Base-by-base conservation (phyloP, 92 coral and sea anemone genomes). In the Desmophyllum pertusum region DNA sequence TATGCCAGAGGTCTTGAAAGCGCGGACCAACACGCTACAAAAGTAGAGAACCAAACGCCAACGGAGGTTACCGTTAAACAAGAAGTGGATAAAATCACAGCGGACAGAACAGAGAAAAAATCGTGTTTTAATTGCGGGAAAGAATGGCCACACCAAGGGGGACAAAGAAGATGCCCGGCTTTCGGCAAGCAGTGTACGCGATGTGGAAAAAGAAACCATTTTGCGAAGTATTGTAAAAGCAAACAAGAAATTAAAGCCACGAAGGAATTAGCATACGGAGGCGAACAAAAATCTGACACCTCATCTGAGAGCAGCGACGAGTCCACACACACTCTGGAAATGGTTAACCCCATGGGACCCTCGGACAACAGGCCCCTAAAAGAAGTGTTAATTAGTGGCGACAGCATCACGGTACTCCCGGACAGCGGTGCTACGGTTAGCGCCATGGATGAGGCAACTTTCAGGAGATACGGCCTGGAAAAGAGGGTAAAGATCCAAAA, bases 191-290 rank as follows among this genome's bases (percentile, higher is more conserved):
- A 61, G 42, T 75, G 79, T 75, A 15, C 25, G 64, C 66, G 66
- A 75, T 50, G 42, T 17, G 37, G 65, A 8, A 75, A 53, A 75
- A 48, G 79, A 23, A 78, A 33, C 35, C n/a, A 21, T 18, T 42
- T 75, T 17, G 61, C 79, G 38, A 74, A 74, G 63, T 74, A 31
- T 30, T 74, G 79, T 41, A 74, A 29, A 74, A 74, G 30, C 79
- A 74, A 74, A 41, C 79, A 74, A 74, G 82, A 57, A 78, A 78
- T 78, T 61, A 57, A 63, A 70, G 75, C 75, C 75, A 70, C 75
- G 42, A 70, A 36, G 42, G 75, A 70, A 53, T 36, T 78, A 41
- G 48, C 71, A 35, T 37, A 33, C 15, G 52, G 72, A 78, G 52
- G 83, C 83, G 57, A 59, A 25, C 83, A 78, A 78, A 57, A 35